A percentile compares a stretch with the other conserved stretches of the same genome.
phyloP scores from a whole-genome alignment of 2,797 vertebrate genomes.

The Potorous gilbertii region DNA sequence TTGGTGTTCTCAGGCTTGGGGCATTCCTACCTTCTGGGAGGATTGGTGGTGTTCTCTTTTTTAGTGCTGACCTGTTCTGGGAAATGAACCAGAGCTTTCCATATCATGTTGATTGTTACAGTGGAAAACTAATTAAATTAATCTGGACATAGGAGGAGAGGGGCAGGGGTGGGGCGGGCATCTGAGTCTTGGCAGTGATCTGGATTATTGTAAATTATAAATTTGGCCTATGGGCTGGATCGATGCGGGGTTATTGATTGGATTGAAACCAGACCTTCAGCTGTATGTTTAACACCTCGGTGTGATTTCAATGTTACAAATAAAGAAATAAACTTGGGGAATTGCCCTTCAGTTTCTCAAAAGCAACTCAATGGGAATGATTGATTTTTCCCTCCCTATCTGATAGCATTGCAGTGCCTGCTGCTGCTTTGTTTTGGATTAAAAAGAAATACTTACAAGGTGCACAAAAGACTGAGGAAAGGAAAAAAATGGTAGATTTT shows the following conservation, averaged over 20 bases:
- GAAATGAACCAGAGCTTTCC: not conserved
- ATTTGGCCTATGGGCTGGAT: not conserved
- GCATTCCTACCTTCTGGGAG: not conserved
- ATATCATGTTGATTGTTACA: not conserved
- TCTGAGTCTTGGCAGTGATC: not conserved
- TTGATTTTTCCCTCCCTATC: not conserved
- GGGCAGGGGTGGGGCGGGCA: not conserved
- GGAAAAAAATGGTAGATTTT: not conserved
- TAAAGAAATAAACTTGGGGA: not conserved
- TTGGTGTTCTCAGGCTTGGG: not conserved
- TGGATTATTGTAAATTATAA: slow-evolving; percentile 4
- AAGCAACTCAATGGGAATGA: slow-evolving; percentile 1
- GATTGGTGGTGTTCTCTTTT: not conserved
- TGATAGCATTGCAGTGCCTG: not conserved
- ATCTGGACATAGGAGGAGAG: not conserved
- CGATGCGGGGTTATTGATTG: slow-evolving; percentile 4
- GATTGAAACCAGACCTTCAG: slow-evolving; percentile 6
- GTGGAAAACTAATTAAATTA: not conserved
- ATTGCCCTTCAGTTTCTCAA: not conserved
- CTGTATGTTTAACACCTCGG: slow-evolving; percentile 12
- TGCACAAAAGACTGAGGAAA: slow-evolving; percentile 34
- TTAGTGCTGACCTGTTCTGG: not conserved
- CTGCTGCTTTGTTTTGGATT: not conserved
- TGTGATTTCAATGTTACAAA: slow-evolving; percentile 6
- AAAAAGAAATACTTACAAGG: not conserved